Evolutionary conservation across 1,140 invertebrate species (phyloP), one percentile per base, ranked within the genome.

Genomic region (Bombus difficillimus): DNA sequence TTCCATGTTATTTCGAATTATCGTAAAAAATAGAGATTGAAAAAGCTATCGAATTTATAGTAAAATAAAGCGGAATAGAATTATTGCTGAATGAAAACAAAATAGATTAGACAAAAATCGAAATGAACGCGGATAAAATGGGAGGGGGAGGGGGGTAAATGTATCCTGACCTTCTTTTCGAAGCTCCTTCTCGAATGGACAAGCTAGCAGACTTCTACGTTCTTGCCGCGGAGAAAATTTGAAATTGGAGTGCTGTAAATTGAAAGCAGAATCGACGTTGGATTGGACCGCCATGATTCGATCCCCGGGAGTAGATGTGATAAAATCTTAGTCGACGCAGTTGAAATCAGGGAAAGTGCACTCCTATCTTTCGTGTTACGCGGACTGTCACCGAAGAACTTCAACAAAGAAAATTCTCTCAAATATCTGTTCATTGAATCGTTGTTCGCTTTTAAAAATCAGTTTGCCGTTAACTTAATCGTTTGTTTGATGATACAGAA

Each of bases 211-310:
- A 57, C 4, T 72, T 47, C 64, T 37, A 34, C 15, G 47, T 59
- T 57, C 34, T 39, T 9, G 32, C 12, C 8, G 34, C 34, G 10
- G 37, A 22, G 59, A 57, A n/a, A 76, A 62, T 83, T 75, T 75
- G 32, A 32, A 47, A 74, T 74, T 66, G 59, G 39, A 83, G 39
- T 43, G 68, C n/a, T 76, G 72, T 76, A 83, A 75, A 83, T 83
- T 75, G 81, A 83, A 75, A 83, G 39, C 53, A 41, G 39, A 72
- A 71, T 81, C 79, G 79, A 57, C 47, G 47, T 66, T 39, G 28
- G 28, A 71, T 68, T 34, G 43, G 43, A 72, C 39, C 34, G 34
- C 18, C 32, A 43, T 43, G 66, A 81, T 72, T 81, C 37, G 66
- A 69, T 72, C 79, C 39, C 2, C 28, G 28, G 5, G 71, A 81